Evolutionary conservation across 1,140 invertebrate species (phyloP), one percentile per base, ranked within the genome.

Genomic region (Saxidomus purpurata): DNA sequence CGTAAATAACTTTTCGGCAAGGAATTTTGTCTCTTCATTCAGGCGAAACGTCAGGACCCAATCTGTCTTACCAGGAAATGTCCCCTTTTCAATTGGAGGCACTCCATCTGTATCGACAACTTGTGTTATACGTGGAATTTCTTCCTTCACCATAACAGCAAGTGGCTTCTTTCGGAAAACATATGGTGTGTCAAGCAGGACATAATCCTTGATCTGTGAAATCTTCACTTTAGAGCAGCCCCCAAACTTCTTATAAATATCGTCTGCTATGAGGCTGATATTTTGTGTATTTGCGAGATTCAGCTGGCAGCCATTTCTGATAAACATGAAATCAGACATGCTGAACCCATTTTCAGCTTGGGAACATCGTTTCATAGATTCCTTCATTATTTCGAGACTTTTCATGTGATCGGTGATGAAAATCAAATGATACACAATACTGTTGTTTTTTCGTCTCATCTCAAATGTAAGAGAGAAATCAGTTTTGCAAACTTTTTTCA

Each of bases 281-380:
- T 79, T 31, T 79, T 79, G 38, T 0, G 25, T 79, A n/a, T 79
- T 79, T n/a, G 19, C n/a, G 17, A 79, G 28, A 31, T 79, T 49
- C 38, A 79, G 38, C 8, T 0, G 17, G 17, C 38, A 25, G 38
- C 40, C 76, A 40, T 79, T 49, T 22, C 38, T 31, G 8, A 17
- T 15, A 11, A 79, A 13, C 0, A 9, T n/a, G 49, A 49, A 79
- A 28, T 79, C 40, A 47, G 36, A 47, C 76, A 79, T 79, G 25
- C 13, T 11, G 0, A 79, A 49, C 28, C 38, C 76, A 25, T 36
- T 28, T 31, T 79, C 43, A 40, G 6, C 25, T 25, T 79, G 76
- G 25, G 38, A 47, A 25, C 76, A 79, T 8, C 28, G n/a, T 15
- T 47, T n/a, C 38, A 79, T 47, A 0, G 76, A 19, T 49, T 40